Evolutionary conservation across 2,113 vertebrate species (phyloP), one percentile per base, ranked within the genome.

Genomic region (Percina caprodes): DNA sequence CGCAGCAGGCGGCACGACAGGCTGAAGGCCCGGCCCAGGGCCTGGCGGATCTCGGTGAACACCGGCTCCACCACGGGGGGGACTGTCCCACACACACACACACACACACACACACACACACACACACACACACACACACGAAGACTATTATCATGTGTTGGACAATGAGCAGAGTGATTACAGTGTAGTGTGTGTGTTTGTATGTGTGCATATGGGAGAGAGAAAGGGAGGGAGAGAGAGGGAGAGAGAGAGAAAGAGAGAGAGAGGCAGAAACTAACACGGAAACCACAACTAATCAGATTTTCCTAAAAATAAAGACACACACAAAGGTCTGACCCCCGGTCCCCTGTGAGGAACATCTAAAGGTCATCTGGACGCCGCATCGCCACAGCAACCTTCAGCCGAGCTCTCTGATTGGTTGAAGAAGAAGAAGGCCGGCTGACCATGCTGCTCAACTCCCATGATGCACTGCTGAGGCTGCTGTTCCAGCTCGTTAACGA

Each of bases 1-100:
- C 96, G 89, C 58, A 98, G 94, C 2, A 99, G 96, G 0, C 95
- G 92, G 91, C 98, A 99, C 90, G 94, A 97, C 92, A 99, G 96
- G 21, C 94, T 95, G 69, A 99, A 94, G 0, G 96, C 95, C 12
- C 97, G 95, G 4, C 97, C 96, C 1, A 98, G 95, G 23, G 97
- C 98, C 93, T 99, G 97, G 0, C 98, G 95, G 6, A 99, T 94
- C 93, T 99, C 98, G 13, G 95, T 93, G 86, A 95, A 97, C 0
- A 88, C 74, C 0, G 97, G 98, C 81, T 99, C 97, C 84, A 99
- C 97, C 0, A 93, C 92, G 0, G 97, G 98, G 0, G 98, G 97
- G 88, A 97, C 98, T 99, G 93, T 4, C 59, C 33, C 45, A 33
- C 24, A 55, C 35, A 35, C 35, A 35, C 35, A 39, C 26, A 30